Base-by-base conservation (phyloP, 2,888 invertebrate species). In the Drosophila mimica region DNA sequence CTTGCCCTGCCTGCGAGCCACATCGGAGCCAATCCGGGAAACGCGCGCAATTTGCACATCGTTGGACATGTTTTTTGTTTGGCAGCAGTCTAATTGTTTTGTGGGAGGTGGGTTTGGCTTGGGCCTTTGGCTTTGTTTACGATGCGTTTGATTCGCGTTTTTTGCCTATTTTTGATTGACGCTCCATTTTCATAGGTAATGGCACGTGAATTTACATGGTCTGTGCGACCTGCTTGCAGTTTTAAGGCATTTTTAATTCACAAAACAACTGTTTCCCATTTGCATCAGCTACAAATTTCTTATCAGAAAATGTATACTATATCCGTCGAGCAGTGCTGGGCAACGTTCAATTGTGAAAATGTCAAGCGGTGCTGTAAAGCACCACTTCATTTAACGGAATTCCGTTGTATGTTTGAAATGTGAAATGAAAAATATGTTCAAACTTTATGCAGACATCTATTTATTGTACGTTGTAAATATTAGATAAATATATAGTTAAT, bases 41-140 rank as follows among this genome's bases (percentile, higher is more conserved):
- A 92, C 90, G 56, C 90, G 88, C n/a, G 91, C 92, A 46, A 92
- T 69, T 77, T 92, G 91, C 43, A 92, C 92, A 82, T 92, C 92
- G 68, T 92, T 92, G 28, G 91, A 90, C 91, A 92, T 92, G 8
- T 31, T 46, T 46, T 15, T 25, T 57, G 57, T 25, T 58, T 49
- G 40, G 7, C 17, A 54, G 43, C 28, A 34, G 59, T 53, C 68
- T 56, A 52, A 30, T 34, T 70, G 48, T 36, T 43, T 70, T 51
- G 46, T 52, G 49, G 49, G 40, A 28, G 59, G 48, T 31, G n/a
- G 13, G n/a, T 40, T 43, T 51, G 71, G 43, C 15, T 72, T 40
- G 62, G 52, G 49, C 56, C 30, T 20, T 49, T 71, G 65, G 59
- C 60, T 65, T 53, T 69, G 65, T 58, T 66, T 65, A 60, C 51